Evolutionary conservation across 1,140 invertebrate species (phyloP).

Genomic region (Ceratina australensis): DNA sequence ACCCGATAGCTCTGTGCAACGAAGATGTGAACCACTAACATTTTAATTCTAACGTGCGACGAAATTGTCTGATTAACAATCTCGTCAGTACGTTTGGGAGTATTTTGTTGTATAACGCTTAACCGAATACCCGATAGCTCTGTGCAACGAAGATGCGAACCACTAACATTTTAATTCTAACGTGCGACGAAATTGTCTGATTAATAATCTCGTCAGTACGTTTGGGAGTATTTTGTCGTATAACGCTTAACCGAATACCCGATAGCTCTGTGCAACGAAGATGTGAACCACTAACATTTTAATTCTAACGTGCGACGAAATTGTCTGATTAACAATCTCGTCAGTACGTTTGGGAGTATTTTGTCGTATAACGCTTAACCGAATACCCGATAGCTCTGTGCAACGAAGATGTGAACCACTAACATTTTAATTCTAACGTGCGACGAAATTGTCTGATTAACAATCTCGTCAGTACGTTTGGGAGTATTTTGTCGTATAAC

Average conservation of each 20-base stretch:
- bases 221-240: neutral
- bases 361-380: constrained; percentile 7
- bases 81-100: neutral
- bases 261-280: constrained; percentile 93
- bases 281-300: no score
- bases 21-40: constrained; percentile 92
- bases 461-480: neutral
- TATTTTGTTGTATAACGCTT: neutral
- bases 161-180: no score
- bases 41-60: neutral
- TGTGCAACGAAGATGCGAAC: constrained; percentile 93
- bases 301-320: neutral
- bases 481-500: neutral
- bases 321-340: neutral
- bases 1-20: constrained; percentile 89
- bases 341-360: neutral
- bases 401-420: constrained; percentile 92
- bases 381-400: constrained; percentile 86
- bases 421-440: neutral
- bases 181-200: neutral
- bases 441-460: neutral
- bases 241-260: constrained; percentile 19
- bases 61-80: neutral
- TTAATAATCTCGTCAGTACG: neutral
- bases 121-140: constrained; percentile 81